phyloP scores from a whole-genome alignment of 2,113 vertebrate genomes.

The Ovibos moschatus region DNA sequence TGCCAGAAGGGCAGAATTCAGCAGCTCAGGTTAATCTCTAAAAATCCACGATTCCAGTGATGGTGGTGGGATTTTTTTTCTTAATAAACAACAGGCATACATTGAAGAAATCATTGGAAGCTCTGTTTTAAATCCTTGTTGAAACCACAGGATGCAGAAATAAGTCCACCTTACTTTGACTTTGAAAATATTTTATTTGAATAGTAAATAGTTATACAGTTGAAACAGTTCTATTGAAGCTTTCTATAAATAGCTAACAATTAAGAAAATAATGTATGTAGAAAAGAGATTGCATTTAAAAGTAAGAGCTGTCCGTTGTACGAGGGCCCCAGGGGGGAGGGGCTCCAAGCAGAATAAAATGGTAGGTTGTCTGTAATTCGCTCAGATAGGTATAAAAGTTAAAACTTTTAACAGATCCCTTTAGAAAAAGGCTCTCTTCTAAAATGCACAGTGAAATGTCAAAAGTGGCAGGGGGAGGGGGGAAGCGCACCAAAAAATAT shows the following conservation, averaged over 20 bases:
- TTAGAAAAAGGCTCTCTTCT: constrained; percentile 86
- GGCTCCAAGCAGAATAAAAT: constrained; percentile 78
- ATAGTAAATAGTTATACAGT: constrained; percentile 97
- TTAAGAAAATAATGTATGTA: constrained; percentile 99
- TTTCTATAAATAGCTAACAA: constrained; percentile 99
- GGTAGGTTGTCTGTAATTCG: constrained; percentile 84
- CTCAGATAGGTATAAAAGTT: constrained; percentile 85
- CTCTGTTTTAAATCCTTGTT: not conserved
- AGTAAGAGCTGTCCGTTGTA: constrained; percentile 94
- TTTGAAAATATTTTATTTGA: constrained; percentile 99
- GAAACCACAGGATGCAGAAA: constrained; percentile 11
- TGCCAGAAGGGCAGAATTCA: not conserved
- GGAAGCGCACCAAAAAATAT: constrained; percentile 64
- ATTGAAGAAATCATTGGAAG: not conserved
- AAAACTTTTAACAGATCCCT: constrained; percentile 83
- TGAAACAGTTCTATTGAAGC: constrained; percentile 98
- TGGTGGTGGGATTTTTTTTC: not conserved
- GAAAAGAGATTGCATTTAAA: constrained; percentile 99
- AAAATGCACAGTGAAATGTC: constrained; percentile 93
- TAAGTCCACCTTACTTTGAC: constrained; percentile 68
- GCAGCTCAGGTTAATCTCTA: not conserved
- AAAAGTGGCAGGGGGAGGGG: constrained; percentile 50
- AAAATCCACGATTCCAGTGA: not conserved
- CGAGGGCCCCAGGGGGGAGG: constrained; percentile 79
- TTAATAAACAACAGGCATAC: not conserved